These are phyloP conservation scores for Globodera ellingtonae DNA, from an alignment of 1,140 invertebrate species.

Conservation along the genomic window DNA sequence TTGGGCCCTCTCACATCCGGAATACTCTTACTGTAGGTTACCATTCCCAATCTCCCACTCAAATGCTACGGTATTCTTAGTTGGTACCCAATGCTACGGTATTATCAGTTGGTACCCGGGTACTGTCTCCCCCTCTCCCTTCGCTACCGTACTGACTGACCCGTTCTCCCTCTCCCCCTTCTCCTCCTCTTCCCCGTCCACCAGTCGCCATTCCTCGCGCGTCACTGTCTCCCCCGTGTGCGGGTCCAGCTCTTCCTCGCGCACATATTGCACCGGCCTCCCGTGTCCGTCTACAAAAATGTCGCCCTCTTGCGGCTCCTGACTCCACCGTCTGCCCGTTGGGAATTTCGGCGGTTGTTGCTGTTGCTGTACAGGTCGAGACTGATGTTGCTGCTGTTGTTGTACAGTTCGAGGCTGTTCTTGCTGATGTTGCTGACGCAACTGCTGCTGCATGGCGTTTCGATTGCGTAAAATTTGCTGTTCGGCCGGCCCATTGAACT, in stretches of 20 bases:
- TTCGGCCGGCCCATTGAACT: neutral
- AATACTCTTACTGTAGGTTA: no score
- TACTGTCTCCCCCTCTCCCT: neutral
- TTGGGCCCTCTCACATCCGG: no score
- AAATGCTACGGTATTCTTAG: no score
- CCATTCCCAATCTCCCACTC: neutral
- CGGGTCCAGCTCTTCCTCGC: neutral
- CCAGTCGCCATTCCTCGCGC: neutral
- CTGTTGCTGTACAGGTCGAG: neutral
- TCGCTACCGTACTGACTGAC: neutral
- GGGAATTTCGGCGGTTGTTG: neutral
- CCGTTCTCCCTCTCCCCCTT: neutral
- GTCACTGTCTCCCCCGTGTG: neutral
- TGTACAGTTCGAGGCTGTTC: neutral
- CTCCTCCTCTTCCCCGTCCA: no score
- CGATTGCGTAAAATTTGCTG: neutral
- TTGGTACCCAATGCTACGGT: no score
- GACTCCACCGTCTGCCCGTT: neutral
- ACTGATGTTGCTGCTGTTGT: neutral
- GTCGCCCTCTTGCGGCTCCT: slow-evolving; percentile 8
- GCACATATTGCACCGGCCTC: neutral
- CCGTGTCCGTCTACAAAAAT: neutral
- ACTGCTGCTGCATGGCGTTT: neutral
- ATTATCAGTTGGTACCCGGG: no score
- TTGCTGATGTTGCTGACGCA: neutral